These are phyloP conservation scores for Jordanella pulchra DNA, from an alignment of 2,797 vertebrate species.

Conservation along the genomic window DNA sequence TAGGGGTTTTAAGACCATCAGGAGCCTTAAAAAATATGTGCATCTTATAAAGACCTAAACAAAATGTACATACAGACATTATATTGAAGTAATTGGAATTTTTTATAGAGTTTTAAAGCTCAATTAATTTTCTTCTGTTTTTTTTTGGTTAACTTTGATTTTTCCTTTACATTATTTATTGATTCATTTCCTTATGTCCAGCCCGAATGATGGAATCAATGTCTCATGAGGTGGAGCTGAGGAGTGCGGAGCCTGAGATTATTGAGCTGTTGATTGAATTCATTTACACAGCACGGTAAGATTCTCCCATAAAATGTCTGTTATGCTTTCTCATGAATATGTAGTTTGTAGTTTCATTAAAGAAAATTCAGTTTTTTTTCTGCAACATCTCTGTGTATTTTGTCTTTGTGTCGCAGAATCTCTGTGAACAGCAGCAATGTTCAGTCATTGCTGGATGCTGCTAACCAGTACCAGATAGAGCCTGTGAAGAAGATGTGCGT, in stretches of 20 bases:
- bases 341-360: not conserved
- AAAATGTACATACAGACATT: not conserved
- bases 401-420: slow-evolving; percentile 80
- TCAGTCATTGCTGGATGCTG: slow-evolving; percentile 94
- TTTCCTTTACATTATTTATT: not conserved
- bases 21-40: no score
- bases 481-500: slow-evolving; percentile 99
- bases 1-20: no score
- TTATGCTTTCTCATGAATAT: not conserved
- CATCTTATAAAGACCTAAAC: not conserved
- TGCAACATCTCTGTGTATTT: not conserved
- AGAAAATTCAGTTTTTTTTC: not conserved
- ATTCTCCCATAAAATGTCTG: not conserved
- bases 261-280: slow-evolving; percentile 96
- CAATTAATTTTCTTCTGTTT: not conserved
- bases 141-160: not conserved
- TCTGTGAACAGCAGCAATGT: slow-evolving; percentile 98
- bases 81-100: no score
- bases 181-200: slow-evolving; percentile 53
- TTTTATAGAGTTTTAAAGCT: no score
- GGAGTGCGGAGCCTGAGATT: slow-evolving; percentile 94
- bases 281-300: slow-evolving; percentile 94
- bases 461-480: slow-evolving; percentile 98
- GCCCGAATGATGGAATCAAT: slow-evolving; percentile 98
- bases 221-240: slow-evolving; percentile 95